Conservation (phyloP, 2,113 vertebrate species). For the Trinectes maculatus region DNA sequence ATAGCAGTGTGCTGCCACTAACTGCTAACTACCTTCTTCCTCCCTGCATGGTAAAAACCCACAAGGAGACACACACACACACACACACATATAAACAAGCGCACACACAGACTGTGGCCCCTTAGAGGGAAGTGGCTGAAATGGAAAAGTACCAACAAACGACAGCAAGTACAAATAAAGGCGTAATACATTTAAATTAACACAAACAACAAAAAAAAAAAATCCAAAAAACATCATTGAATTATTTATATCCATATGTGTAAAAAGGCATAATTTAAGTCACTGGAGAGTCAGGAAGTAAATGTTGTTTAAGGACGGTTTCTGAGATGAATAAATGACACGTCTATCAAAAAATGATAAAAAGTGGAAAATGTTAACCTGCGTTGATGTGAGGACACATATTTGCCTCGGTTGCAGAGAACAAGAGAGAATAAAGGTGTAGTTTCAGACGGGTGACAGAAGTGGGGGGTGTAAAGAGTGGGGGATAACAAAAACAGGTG, state of each 20-base stretch:
- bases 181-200: conserved; percentile 33
- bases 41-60: conserved; percentile 54
- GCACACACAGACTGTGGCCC: conserved; percentile 35
- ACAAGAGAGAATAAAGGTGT: conserved; percentile 1
- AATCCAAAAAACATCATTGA: not conserved
- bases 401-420: conserved; percentile 30
- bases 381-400: conserved; percentile 31
- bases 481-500: conserved; percentile 49
- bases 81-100: conserved; percentile 53
- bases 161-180: conserved; percentile 23
- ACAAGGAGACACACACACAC: conserved; percentile 54
- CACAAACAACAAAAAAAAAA: no score
- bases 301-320: not conserved
- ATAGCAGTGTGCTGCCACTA: conserved; percentile 74
- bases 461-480: conserved; percentile 43
- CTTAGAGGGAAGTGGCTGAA: conserved; percentile 21
- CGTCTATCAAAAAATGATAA: not conserved
- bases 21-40: conserved; percentile 76
- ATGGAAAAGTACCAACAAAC: conserved; percentile 42
- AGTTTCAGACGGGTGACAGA: conserved; percentile 42
- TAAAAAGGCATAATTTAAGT: conserved; percentile 5
- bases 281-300: conserved; percentile 1
- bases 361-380: conserved; percentile 2
- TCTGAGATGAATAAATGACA: conserved; percentile 12
- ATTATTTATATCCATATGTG: conserved; percentile 6